phyloP scores from a whole-genome alignment of 2,888 invertebrate genomes.

The Cancer borealis region DNA sequence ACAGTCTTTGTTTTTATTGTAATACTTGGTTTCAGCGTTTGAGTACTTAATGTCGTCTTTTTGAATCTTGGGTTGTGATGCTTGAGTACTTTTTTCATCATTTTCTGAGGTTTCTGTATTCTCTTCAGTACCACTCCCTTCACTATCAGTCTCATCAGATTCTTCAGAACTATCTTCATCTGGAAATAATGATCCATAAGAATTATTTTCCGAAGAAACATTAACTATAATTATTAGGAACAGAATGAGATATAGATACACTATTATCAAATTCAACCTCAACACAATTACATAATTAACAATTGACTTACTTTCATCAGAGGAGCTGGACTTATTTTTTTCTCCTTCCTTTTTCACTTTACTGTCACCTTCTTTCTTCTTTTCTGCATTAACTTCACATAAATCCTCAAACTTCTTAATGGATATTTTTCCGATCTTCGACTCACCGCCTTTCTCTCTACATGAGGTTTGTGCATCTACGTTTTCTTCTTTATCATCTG shows the following conservation, averaged over 20 bases:
- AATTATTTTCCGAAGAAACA: background rate
- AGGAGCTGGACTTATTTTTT: background rate
- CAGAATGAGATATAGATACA: background rate
- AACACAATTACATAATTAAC: background rate
- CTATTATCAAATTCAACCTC: background rate
- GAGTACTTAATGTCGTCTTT: conserved; percentile 60
- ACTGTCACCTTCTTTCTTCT: background rate
- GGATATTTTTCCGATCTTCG: conserved; percentile 1
- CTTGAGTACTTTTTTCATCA: conserved; percentile 35
- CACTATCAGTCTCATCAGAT: background rate
- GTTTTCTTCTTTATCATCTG: background rate
- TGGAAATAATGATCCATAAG: background rate
- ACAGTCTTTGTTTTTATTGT: conserved; percentile 62
- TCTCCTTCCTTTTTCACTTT: background rate
- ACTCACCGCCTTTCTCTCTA: background rate
- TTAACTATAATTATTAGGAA: too few species aligned
- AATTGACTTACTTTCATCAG: conserved; percentile 1
- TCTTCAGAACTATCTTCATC: conserved; percentile 42
- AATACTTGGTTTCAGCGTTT: conserved; percentile 71
- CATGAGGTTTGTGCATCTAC: background rate
- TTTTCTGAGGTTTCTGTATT: conserved; percentile 36
- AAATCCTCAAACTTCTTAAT: conserved; percentile 34
- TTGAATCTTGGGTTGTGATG: background rate
- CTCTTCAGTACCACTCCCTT: conserved; percentile 44
- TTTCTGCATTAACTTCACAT: background rate